A percentile compares a stretch with the other conserved stretches of the same genome.
These are phyloP conservation scores for Luffia ferchaultella DNA, from an alignment of 2,888 invertebrate species.

Conservation along the genomic window DNA sequence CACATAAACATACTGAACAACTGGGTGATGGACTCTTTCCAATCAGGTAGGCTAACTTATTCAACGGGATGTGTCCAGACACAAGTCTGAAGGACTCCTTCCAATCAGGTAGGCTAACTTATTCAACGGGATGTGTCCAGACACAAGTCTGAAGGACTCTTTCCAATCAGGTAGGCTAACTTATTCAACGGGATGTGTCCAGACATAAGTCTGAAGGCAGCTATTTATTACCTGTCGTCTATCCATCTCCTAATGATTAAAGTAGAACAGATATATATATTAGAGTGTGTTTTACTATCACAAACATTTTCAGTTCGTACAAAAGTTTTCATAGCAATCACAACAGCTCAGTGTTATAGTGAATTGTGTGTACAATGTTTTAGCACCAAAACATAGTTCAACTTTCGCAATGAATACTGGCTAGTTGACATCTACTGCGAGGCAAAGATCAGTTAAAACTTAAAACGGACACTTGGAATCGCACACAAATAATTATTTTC, in stretches of 20 bases:
- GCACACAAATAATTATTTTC: too few relatives aligned
- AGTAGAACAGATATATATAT: not conserved
- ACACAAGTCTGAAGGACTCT: not conserved
- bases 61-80: too few relatives aligned
- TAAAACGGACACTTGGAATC: too few relatives aligned
- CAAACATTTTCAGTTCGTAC: not conserved
- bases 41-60: too few relatives aligned
- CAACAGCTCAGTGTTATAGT: not conserved
- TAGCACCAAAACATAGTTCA: conserved; percentile 26
- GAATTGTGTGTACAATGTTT: conserved; percentile 7
- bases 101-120: too few relatives aligned
- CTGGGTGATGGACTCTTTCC: too few relatives aligned
- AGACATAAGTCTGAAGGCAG: not conserved
- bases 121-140: too few relatives aligned
- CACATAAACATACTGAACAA: too few relatives aligned
- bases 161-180: not conserved
- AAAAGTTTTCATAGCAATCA: not conserved
- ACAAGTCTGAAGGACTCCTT: too few relatives aligned
- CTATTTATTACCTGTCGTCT: not conserved
- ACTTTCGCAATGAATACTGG: conserved; percentile 33
- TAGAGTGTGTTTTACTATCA: not conserved
- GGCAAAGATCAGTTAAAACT: conserved; percentile 11
- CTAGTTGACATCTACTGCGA: conserved; percentile 20
- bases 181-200: not conserved
- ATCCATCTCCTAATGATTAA: not conserved